Evolutionary conservation across 2,888 invertebrate species (phyloP).

Genomic region (Lampropteryx suffumata): DNA sequence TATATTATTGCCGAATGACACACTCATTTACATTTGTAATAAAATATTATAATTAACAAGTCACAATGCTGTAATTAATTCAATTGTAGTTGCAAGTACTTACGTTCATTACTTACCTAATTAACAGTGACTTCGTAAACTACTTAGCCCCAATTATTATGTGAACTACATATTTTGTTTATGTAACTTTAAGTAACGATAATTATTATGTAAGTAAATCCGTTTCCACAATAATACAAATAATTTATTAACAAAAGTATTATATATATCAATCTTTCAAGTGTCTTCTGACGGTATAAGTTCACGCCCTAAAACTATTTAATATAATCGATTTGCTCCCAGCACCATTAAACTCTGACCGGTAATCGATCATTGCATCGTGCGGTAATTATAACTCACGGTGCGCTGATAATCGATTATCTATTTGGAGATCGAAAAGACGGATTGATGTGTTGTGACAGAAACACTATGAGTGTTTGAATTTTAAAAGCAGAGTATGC

Average conservation of each 20-base stretch:
- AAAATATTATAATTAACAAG: too few relatives aligned
- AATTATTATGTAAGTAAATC: too few relatives aligned
- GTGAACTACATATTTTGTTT: too few relatives aligned
- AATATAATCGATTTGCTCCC: conserved; percentile 27
- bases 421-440: conserved; percentile 23
- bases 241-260: too few relatives aligned
- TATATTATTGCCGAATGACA: neutral
- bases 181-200: too few relatives aligned
- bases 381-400: conserved; percentile 38
- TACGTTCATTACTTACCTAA: too few relatives aligned
- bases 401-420: conserved; percentile 26
- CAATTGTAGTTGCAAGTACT: too few relatives aligned
- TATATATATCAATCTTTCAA: neutral
- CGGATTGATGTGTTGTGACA: conserved; percentile 35
- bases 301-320: conserved; percentile 14
- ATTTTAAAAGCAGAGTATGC: conserved; percentile 2
- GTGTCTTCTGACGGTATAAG: conserved; percentile 10
- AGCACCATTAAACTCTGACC: conserved; percentile 21
- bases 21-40: neutral
- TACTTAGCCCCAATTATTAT: too few relatives aligned
- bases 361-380: conserved; percentile 34
- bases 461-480: conserved; percentile 21
- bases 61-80: too few relatives aligned
- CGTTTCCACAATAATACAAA: too few relatives aligned
- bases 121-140: too few relatives aligned